Percentiles rank a stretch among this genome's conserved stretches.
Evolutionary conservation across 2,797 vertebrate species (phyloP).

Genomic region (Diplodus sargus): DNA sequence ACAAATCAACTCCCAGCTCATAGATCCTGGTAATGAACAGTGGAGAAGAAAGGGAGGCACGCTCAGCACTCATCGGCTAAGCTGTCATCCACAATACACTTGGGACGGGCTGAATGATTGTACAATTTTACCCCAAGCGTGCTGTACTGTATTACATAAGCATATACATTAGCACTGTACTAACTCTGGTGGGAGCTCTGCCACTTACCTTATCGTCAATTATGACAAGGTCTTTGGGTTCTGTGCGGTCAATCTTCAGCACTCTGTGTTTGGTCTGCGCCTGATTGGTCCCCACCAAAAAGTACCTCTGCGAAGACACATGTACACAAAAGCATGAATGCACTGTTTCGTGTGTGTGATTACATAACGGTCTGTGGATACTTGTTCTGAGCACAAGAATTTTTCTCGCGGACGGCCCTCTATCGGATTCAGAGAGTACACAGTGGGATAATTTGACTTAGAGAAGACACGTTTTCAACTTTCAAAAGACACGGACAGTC

Average conservation of each 20-base stretch:
- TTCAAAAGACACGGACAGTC: neutral
- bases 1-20: slow-evolving; percentile 62
- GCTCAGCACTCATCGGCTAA: slow-evolving; percentile 54
- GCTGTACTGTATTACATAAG: slow-evolving; percentile 74
- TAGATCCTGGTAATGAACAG: slow-evolving; percentile 68
- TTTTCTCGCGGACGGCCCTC: neutral
- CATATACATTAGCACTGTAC: slow-evolving; percentile 49
- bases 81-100: slow-evolving; percentile 58
- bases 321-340: neutral
- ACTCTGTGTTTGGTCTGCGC: slow-evolving; percentile 95
- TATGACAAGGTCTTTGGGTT: slow-evolving; percentile 94
- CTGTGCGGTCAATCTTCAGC: slow-evolving; percentile 97
- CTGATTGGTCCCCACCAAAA: slow-evolving; percentile 95
- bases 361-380: neutral
- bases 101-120: slow-evolving; percentile 62
- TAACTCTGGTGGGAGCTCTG: slow-evolving; percentile 19
- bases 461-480: slow-evolving; percentile 4
- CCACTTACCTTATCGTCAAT: slow-evolving; percentile 94
- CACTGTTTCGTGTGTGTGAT: neutral
- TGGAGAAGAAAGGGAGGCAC: slow-evolving; percentile 37
- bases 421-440: neutral
- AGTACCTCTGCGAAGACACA: slow-evolving; percentile 89
- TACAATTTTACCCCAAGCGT: slow-evolving; percentile 56
- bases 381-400: neutral
- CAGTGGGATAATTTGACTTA: neutral